phyloP scores from a whole-genome alignment of 2,888 invertebrate species.

The Caradrina kadenii region DNA sequence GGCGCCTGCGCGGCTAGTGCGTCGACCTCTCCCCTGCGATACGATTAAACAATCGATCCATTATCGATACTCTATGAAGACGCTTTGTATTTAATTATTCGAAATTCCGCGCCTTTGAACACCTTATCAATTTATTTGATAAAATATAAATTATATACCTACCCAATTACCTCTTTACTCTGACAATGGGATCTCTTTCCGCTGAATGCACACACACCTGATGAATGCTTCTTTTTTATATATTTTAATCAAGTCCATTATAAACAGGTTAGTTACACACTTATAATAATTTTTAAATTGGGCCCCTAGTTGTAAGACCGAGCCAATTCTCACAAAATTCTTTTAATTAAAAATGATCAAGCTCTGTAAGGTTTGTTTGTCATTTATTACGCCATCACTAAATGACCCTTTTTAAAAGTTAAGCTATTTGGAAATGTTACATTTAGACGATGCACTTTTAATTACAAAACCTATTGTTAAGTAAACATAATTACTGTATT shows the following conservation, averaged over 20 bases:
- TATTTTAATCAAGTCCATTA: neutral
- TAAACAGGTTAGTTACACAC: neutral
- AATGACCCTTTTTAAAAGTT: neutral
- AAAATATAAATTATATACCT: neutral
- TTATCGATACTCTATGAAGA: conserved; percentile 60
- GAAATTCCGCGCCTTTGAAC: conserved; percentile 37
- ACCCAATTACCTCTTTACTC: conserved; percentile 10
- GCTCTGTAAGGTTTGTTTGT: neutral
- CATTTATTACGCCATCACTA: conserved; percentile 3
- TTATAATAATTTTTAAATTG: neutral
- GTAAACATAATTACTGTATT: conserved; percentile 4
- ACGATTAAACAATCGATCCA: conserved; percentile 63
- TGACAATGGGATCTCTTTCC: conserved; percentile 41
- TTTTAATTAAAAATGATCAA: conserved; percentile 28
- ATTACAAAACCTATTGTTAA: conserved; percentile 11
- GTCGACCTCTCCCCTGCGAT: conserved; percentile 78
- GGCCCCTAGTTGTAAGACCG: neutral
- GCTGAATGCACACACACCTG: conserved; percentile 18
- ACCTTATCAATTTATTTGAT: conserved; percentile 36
- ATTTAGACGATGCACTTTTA: neutral
- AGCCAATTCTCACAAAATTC: neutral
- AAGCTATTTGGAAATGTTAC: conserved; percentile 12
- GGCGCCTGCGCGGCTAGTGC: conserved; percentile 72
- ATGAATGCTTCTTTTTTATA: conserved; percentile 25
- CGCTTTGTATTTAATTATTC: conserved; percentile 47